Evolutionary conservation across 2,113 vertebrate species (phyloP).

Genomic region (Gavia stellata): DNA sequence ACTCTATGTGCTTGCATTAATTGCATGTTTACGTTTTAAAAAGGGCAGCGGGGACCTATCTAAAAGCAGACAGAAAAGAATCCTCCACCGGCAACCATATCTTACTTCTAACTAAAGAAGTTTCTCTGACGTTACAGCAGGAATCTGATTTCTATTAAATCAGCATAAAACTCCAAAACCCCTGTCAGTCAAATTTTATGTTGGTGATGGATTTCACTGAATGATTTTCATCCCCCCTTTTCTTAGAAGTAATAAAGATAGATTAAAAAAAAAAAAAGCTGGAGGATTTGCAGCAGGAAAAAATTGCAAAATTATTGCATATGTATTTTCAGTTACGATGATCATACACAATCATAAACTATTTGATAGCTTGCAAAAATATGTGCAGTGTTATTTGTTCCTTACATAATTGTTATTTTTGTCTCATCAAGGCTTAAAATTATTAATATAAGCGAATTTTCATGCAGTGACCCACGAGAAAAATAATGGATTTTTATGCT

Average conservation of each 20-base stretch:
- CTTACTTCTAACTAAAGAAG: neutral
- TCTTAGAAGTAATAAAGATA: neutral
- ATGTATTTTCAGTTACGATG: neutral
- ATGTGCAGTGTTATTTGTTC: neutral
- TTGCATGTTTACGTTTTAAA: constrained; percentile 11
- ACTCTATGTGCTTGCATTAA: constrained; percentile 3
- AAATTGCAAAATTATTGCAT: neutral
- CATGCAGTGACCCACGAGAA: neutral
- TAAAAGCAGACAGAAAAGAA: constrained; percentile 13
- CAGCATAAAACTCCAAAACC: neutral
- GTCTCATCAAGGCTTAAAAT: neutral
- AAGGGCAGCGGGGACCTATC: neutral
- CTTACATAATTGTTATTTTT: neutral
- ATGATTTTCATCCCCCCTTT: neutral
- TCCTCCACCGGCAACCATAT: neutral
- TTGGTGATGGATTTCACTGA: neutral
- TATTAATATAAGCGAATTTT: neutral
- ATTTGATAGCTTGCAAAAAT: neutral
- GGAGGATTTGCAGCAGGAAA: neutral
- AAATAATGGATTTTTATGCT: neutral
- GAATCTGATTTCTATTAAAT: constrained; percentile 22
- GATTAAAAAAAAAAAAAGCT: neutral
- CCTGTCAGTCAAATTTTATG: neutral
- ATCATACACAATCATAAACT: neutral
- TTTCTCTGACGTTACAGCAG: constrained; percentile 9